phyloP scores from a whole-genome alignment of 1,140 invertebrate species.

The Habropoda laboriosa region DNA sequence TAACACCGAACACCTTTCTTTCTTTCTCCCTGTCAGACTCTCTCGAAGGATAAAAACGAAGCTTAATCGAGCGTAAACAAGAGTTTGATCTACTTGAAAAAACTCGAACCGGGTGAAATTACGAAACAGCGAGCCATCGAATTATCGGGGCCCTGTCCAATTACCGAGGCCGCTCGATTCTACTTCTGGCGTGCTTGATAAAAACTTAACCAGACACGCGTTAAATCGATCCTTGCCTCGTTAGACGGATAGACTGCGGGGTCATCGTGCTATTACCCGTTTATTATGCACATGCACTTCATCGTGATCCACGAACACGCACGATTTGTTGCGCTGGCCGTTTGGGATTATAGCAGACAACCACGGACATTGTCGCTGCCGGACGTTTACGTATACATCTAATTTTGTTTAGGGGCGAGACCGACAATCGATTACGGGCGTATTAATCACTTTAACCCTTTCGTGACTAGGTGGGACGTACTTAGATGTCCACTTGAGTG shows the following conservation, averaged over 20 bases:
- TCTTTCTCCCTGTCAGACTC: too few species aligned
- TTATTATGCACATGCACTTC: conserved; percentile 2
- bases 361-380: not conserved
- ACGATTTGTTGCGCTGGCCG: not conserved
- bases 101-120: too few species aligned
- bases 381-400: not conserved
- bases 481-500: too few species aligned
- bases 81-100: too few species aligned
- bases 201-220: not conserved
- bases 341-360: conserved; percentile 40
- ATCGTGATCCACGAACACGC: conserved; percentile 32
- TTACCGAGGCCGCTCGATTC: not conserved
- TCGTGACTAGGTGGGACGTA: too few species aligned
- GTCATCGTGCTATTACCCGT: conserved; percentile 24
- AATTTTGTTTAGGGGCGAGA: conserved; percentile 11
- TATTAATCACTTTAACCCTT: too few species aligned
- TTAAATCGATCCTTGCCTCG: not conserved
- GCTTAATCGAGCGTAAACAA: too few species aligned
- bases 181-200: not conserved
- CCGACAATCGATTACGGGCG: not conserved
- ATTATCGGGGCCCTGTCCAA: not conserved
- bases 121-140: not conserved
- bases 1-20: too few species aligned
- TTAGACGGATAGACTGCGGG: not conserved
- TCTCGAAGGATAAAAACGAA: too few species aligned